Conservation (phyloP, 2,113 vertebrate species). For the Leptodactylus fuscus region DNA sequence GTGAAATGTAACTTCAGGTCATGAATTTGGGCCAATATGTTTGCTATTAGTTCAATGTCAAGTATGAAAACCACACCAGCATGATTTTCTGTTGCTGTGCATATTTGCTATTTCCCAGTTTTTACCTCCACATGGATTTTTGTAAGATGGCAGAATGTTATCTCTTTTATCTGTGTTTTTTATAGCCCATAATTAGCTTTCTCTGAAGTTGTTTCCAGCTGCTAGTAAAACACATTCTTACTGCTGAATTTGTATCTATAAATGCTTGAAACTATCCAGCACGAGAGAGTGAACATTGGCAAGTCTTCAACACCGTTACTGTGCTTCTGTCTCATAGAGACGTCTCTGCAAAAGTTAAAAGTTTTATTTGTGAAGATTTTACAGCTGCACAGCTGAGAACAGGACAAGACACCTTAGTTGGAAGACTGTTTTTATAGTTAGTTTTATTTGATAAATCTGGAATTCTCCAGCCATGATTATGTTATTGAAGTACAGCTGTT, state of each 20-base stretch:
- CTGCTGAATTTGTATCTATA: slow-evolving; percentile 41
- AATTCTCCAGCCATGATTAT: neutral
- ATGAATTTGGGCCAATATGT: neutral
- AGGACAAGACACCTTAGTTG: slow-evolving; percentile 2
- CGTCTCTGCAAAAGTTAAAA: slow-evolving; percentile 31
- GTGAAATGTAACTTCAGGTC: neutral
- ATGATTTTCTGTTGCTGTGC: neutral
- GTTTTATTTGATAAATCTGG: neutral
- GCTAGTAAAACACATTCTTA: slow-evolving; percentile 54
- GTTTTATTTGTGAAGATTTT: slow-evolving; percentile 26
- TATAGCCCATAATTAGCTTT: slow-evolving; percentile 13
- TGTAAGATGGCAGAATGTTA: neutral
- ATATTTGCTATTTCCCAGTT: neutral
- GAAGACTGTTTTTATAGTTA: neutral
- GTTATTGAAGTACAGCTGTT: neutral
- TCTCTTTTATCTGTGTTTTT: slow-evolving; percentile 39
- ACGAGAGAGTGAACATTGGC: slow-evolving; percentile 28
- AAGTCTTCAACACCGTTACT: slow-evolving; percentile 9
- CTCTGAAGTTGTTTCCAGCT: slow-evolving; percentile 53
- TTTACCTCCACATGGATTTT: neutral
- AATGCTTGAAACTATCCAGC: slow-evolving; percentile 28
- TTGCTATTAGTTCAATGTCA: neutral
- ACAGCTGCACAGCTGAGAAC: slow-evolving; percentile 23
- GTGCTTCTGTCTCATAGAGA: slow-evolving; percentile 23
- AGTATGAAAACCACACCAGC: neutral